Evolutionary conservation across 92 coral and sea anemone species (phyloP).

Genomic region (Parazoanthus atlanticus): DNA sequence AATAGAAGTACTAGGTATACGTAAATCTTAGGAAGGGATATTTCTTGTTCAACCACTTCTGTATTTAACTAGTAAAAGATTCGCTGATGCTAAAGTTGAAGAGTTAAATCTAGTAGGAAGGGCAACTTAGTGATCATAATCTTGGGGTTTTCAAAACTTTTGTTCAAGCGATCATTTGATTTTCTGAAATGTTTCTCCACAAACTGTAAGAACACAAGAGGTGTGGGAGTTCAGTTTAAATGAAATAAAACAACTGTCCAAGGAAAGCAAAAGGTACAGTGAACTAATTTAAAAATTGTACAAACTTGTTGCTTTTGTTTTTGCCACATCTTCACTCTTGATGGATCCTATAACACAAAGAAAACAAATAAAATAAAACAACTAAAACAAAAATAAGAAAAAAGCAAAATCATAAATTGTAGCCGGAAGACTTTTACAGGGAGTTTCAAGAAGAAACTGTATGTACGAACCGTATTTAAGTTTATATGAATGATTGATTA

Average conservation of each 20-base stretch:
- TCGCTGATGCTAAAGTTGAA: not conserved
- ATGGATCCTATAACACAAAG: slow-evolving; percentile 39
- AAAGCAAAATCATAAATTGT: not conserved
- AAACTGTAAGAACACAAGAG: not conserved
- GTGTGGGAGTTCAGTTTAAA: not conserved
- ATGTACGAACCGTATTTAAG: no score
- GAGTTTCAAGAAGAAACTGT: not conserved
- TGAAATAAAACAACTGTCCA: not conserved
- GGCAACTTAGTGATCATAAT: no score
- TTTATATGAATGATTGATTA: no score
- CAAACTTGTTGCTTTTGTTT: slow-evolving; percentile 77
- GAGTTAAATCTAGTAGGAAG: not conserved
- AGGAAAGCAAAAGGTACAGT: not conserved
- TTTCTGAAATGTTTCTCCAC: not conserved
- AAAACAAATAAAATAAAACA: not conserved
- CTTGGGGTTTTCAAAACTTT: not conserved
- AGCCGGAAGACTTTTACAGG: not conserved
- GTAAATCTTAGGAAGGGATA: not conserved
- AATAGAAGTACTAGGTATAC: no score
- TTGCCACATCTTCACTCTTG: slow-evolving; percentile 73
- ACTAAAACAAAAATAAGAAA: not conserved
- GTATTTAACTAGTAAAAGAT: no score
- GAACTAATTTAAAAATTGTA: not conserved
- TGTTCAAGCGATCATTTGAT: not conserved
- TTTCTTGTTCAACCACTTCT: not conserved